These are phyloP conservation scores for Etheostoma cragini DNA, from an alignment of 2,113 vertebrate genomes.

Conservation along the genomic window DNA sequence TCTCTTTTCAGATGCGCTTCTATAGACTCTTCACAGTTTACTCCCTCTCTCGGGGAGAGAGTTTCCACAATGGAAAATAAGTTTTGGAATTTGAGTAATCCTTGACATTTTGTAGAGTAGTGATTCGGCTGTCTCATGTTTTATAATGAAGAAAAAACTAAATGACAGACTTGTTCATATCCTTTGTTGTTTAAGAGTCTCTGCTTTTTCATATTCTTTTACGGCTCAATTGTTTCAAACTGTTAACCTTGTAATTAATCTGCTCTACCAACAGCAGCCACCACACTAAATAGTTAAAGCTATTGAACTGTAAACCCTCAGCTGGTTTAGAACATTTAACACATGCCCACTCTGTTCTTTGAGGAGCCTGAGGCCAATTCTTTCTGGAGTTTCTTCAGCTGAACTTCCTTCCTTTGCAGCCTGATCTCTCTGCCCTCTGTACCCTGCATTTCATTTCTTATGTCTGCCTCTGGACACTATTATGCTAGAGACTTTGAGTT, in stretches of 20 bases:
- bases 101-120: slow-evolving; percentile 8
- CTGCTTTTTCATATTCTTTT: not conserved
- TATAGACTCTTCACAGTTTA: not conserved
- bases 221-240: slow-evolving; percentile 10
- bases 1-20: not conserved
- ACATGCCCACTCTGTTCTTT: slow-evolving; percentile 22
- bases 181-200: not conserved
- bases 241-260: not conserved
- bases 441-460: slow-evolving; percentile 38
- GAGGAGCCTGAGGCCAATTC: slow-evolving; percentile 29
- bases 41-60: not conserved
- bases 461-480: slow-evolving; percentile 45
- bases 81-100: not conserved
- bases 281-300: not conserved
- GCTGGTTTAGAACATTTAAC: slow-evolving; percentile 18
- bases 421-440: slow-evolving; percentile 40
- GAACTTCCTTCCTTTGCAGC: slow-evolving; percentile 34
- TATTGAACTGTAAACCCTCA: slow-evolving; percentile 2
- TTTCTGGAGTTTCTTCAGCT: slow-evolving; percentile 35
- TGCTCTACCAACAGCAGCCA: not conserved
- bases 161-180: not conserved
- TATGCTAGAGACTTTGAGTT: slow-evolving; percentile 36
- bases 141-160: not conserved
- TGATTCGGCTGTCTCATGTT: not conserved
- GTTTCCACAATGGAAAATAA: not conserved